Percentiles rank a stretch among this genome's conserved stretches.
phyloP scores from a whole-genome alignment of 2,113 vertebrate genomes.

The Microtus oregoni region DNA sequence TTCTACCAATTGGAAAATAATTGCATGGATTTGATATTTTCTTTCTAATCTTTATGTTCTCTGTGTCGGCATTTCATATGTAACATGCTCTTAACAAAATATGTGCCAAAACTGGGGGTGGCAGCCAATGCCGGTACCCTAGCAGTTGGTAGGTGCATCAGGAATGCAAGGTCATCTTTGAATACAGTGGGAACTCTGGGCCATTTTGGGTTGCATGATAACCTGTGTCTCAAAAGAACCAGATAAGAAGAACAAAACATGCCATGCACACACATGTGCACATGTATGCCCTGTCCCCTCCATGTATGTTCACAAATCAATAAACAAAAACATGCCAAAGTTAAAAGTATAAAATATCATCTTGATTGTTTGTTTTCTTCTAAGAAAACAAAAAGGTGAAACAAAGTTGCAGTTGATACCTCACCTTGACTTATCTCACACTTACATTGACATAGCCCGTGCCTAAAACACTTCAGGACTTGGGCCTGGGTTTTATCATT shows the following conservation, averaged over 20 bases:
- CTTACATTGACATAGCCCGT: too few relatives aligned
- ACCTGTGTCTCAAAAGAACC: not conserved
- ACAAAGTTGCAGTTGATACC: slow-evolving; percentile 11
- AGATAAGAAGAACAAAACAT: not conserved
- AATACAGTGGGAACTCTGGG: not conserved
- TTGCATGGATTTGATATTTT: not conserved
- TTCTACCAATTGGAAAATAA: not conserved
- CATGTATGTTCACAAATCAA: not conserved
- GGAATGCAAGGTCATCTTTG: not conserved
- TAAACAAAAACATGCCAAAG: not conserved
- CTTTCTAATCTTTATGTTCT: not conserved
- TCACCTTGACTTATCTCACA: not conserved
- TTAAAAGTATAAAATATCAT: not conserved
- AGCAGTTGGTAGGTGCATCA: not conserved
- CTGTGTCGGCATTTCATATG: not conserved
- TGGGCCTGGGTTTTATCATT: not conserved
- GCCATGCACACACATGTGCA: not conserved
- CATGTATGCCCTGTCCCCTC: too few relatives aligned
- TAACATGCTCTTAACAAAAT: slow-evolving; percentile 18
- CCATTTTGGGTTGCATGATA: not conserved
- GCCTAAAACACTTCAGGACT: not conserved
- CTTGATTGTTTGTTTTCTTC: slow-evolving; percentile 15
- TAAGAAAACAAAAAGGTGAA: not conserved
- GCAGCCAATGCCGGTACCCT: not conserved
- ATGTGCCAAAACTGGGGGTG: not conserved